Evolutionary conservation across 2,888 invertebrate species (phyloP), one percentile per base, ranked within the genome.

Genomic region (Apodemia zela): DNA sequence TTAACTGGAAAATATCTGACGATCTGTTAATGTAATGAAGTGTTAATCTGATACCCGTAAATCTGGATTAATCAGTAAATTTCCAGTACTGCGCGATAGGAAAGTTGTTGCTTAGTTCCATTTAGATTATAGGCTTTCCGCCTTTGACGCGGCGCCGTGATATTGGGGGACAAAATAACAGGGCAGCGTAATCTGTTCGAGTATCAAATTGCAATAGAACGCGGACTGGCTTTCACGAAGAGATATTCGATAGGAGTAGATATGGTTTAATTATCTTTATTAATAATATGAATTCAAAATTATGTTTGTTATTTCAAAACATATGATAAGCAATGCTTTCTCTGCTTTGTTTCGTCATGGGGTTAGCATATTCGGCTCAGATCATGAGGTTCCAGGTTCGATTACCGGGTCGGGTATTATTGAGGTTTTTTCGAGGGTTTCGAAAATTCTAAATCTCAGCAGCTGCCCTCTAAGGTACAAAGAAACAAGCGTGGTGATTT

Each of bases 71-170:
- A 15, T 11, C 21, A 21, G 15, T 51, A 17, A 18, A 21, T 25
- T 13, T 6, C 25, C 15, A 45, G n/a, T 54, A 15, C 25, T 29
- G 13, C 15, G 29, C 51, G 60, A 65, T 65, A 59, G 63, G 60
- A 60, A 66, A 66, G 65, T 65, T 68, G 65, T 66, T 65, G 65
- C 63, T 66, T 59, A 60, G 65, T 51, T 51, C 66, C 47, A 63
- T 64, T 63, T 61, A 65, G 68, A 69, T 69, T 69, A 69, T 67
- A 61, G 68, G 66, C 63, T 64, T 67, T 63, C 33, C 61, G 47
- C 25, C 69, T 68, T 69, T 67, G 68, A 66, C 66, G 59, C 62
- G 62, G 63, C 47, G 54, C 54, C 62, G 49, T 47, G 64, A 64
- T 69, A 65, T 60, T 61, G 60, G 47, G 45, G 29, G 59, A 63